phyloP scores from a whole-genome alignment of 2,797 vertebrate species.

The Microctenopoma stevenorrisi region DNA sequence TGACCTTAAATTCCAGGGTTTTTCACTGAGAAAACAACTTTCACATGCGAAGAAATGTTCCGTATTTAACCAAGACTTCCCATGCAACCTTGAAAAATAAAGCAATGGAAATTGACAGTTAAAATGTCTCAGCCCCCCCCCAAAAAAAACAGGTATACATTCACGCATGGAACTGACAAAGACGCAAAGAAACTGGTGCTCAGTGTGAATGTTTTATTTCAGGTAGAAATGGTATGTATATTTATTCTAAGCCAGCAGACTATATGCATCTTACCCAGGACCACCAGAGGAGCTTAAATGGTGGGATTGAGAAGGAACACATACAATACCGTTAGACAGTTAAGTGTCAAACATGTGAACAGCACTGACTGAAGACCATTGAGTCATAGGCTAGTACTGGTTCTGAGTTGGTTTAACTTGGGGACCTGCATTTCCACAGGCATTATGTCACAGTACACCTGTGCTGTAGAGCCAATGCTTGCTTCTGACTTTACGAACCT shows the following conservation, averaged over 20 bases:
- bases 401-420: too few relatives aligned
- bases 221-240: slow-evolving; percentile 50
- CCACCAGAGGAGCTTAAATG: slow-evolving; percentile 37
- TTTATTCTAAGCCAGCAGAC: slow-evolving; percentile 20
- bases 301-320: slow-evolving; percentile 13
- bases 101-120: slow-evolving; percentile 47
- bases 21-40: slow-evolving; percentile 60
- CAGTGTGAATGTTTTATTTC: slow-evolving; percentile 33
- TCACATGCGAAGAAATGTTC: slow-evolving; percentile 61
- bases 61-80: slow-evolving; percentile 31
- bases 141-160: slow-evolving; percentile 20
- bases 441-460: too few relatives aligned
- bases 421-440: too few relatives aligned
- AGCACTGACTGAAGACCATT: neutral
- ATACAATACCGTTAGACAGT: neutral
- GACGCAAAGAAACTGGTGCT: slow-evolving; percentile 2
- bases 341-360: slow-evolving; percentile 21
- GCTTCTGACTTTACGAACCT: too few relatives aligned
- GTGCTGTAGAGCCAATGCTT: too few relatives aligned
- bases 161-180: slow-evolving; percentile 12
- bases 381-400: neutral
- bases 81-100: slow-evolving; percentile 44
- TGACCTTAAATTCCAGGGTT: slow-evolving; percentile 59
- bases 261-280: slow-evolving; percentile 20
- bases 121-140: slow-evolving; percentile 38